These are phyloP conservation scores for Frieseomelitta varia DNA, from an alignment of 1,140 invertebrate genomes.

Conservation along the genomic window DNA sequence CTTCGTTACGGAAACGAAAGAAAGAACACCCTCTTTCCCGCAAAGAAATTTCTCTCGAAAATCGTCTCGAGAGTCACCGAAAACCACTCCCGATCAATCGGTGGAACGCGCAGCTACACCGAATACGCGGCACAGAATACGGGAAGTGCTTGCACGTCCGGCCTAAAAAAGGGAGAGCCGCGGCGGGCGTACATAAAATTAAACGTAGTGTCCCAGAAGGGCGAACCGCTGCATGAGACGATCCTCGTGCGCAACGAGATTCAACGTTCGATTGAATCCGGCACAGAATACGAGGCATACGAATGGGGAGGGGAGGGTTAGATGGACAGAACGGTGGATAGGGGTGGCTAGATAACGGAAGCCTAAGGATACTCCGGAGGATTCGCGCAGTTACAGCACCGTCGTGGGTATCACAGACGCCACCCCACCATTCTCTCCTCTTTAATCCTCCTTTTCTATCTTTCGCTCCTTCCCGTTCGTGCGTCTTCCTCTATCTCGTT, in stretches of 20 bases:
- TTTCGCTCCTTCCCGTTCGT: too few species aligned
- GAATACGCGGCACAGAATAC: neutral
- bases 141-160: neutral
- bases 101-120: neutral
- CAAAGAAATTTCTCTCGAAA: neutral
- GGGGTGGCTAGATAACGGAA: conserved; percentile 41
- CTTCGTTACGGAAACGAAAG: too few species aligned
- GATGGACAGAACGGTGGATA: conserved; percentile 10
- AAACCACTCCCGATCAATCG: neutral
- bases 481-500: neutral
- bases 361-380: conserved; percentile 52
- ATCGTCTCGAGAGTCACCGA: neutral
- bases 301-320: neutral
- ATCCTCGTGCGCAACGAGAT: conserved; percentile 42
- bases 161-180: neutral
- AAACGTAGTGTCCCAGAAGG: conserved; percentile 48
- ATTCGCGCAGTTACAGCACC: conserved; percentile 48
- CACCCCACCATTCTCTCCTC: neutral
- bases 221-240: conserved; percentile 12
- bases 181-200: conserved; percentile 28
- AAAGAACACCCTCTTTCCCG: neutral
- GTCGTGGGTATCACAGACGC: conserved; percentile 29
- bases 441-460: neutral
- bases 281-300: conserved; percentile 20
- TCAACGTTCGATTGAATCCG: conserved; percentile 47